Base-by-base conservation (phyloP, 2,113 vertebrate species). In the Oncorhynchus nerka region DNA sequence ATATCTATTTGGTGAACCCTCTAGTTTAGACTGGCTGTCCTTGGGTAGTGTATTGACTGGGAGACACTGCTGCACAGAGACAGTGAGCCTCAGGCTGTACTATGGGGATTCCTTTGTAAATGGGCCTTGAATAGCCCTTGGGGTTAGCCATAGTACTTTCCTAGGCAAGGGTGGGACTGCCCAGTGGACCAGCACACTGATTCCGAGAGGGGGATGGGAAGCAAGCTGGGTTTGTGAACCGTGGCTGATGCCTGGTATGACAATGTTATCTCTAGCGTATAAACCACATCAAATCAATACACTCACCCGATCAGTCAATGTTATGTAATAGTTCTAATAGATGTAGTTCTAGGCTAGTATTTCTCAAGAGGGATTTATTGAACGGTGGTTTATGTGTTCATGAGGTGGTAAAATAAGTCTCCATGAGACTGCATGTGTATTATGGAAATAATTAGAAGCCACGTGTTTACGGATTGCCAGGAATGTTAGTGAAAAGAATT, bases 221-320 rank as follows among this genome's bases (percentile, higher is more conserved):
- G 45, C 13, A 20, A 28, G 4, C 61, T 64, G 24, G 32, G 32
- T 13, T n/a, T 4, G 22, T 9, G 28, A 19, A 15, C 59, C 26
- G 68, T 77, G 55, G 8, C 39, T 45, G 39, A 45, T 3, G 39
- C 62, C 48, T 66, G 70, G 62, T 62, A n/a, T 65, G 69, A 20
- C 71, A 19, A 68, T 61, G 71, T 34, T 7, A 15, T 20, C 48
- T 64, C 28, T 45, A 30, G 39, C 2, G 8, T 45, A 45, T 32
- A 70, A 55, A 49, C 76, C 22, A 26, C 68, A 68, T 73, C 22
- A 26, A 49, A 81, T 75, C 68, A 75, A 77, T 78, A 65, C 72
- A 61, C 26, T 66, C 15, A 39, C 4, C 5, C 55, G 39, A 2
- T 64, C 65, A 48, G 26, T 48, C n/a, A 49, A 28, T 71, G 71